Base-by-base conservation (phyloP, 2,113 vertebrate genomes). In the Dendrocopos noguchii region DNA sequence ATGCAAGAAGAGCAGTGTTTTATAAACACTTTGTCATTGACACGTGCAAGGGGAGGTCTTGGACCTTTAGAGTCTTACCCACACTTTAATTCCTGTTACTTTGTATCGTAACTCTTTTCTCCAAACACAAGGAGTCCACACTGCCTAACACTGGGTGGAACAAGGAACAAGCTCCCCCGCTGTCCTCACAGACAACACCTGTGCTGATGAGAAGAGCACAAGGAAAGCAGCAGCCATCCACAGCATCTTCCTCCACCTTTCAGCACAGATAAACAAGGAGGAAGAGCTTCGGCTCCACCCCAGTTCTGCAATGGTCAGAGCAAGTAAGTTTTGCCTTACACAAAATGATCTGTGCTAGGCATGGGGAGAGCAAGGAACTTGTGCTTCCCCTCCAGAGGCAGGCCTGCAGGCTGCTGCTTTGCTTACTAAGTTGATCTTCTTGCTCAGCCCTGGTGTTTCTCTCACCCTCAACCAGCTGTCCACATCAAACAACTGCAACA, bases 401-500 rank as follows among this genome's bases (percentile, higher is more conserved):
- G 59, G 57, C 75, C 55, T 80, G 65, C 52, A 82, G 64, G 67
- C n/a, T 73, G 80, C n/a, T 31, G 10, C 25, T 76, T 86, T 66
- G 80, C 80, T 70, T 55, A 72, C 76, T 34, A 29, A 88, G 31
- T 2, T 21, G 80, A 53, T 88, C 61, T 42, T 79, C 67, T 66
- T 67, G 33, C 55, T 74, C 65, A 66, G 52, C 18, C 31, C 76
- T 80, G 33, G 36, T 64, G 68, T 12, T 85, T 52, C 72, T 47
- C 75, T 83, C 77, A 71, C 81, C 56, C 64, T 83, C 83, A 82
- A 82, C 52, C 87, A 92, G 65, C 84, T 83, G 79, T 46, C 61
- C 90, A 79, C 90, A 86, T 91, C 87, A 91, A 93, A 93, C 59
- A 91, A 92, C 9, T 50, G 52, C 80, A 78, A 46, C 91, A 68